Evolutionary conservation across 2,888 invertebrate species (phyloP).

Genomic region (Scaptomyza reducta): DNA sequence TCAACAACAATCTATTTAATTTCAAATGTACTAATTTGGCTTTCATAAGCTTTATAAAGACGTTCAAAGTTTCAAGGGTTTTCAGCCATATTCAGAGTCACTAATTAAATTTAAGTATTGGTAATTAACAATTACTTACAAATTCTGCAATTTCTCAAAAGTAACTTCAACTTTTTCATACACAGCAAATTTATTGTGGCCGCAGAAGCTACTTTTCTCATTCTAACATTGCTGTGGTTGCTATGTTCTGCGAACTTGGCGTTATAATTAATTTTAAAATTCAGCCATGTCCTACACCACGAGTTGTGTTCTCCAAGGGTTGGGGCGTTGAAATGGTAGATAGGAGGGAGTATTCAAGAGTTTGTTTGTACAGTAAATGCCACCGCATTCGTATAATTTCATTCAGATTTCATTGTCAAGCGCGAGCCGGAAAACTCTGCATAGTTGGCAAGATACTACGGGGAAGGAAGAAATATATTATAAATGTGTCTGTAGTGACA

Average conservation of each 20-base stretch:
- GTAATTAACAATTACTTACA: constrained; percentile 42
- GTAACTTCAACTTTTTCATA: constrained; percentile 14
- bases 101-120: constrained; percentile 29
- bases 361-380: constrained; percentile 37
- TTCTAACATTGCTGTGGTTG: neutral
- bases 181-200: constrained; percentile 25
- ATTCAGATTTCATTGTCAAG: constrained; percentile 49
- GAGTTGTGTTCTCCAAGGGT: constrained; percentile 11
- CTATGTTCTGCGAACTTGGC: neutral
- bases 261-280: constrained; percentile 59
- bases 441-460: constrained; percentile 37
- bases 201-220: neutral
- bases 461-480: constrained; percentile 4
- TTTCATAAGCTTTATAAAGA: neutral
- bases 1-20: constrained; percentile 1
- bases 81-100: neutral
- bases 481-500: constrained; percentile 24
- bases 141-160: constrained; percentile 43
- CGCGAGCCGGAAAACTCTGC: constrained; percentile 45
- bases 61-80: neutral
- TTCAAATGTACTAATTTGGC: neutral
- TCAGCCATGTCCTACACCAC: constrained; percentile 27
- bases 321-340: neutral
- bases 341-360: constrained; percentile 3
- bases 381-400: constrained; percentile 43